Percentiles rank a stretch among this genome's conserved stretches.
These are phyloP conservation scores for Drosophila nr. medialis DNA, from an alignment of 2,888 invertebrate genomes.

Conservation along the genomic window DNA sequence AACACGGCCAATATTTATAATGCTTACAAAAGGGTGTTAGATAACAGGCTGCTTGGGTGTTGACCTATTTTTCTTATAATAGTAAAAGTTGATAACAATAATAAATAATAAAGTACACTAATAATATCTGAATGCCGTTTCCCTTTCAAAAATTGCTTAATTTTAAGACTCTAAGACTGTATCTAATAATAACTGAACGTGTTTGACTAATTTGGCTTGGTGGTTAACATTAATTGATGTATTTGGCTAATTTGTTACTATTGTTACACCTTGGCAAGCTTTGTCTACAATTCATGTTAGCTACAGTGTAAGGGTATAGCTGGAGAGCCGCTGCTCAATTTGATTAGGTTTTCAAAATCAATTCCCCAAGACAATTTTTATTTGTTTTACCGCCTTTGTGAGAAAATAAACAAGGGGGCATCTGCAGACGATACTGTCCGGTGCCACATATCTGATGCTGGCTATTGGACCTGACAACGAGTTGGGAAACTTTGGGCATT, in stretches of 20 bases:
- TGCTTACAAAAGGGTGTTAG: neutral
- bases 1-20: neutral
- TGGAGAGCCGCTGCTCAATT: slow-evolving; percentile 49
- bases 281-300: neutral
- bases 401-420: slow-evolving; percentile 74
- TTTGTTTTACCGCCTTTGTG: slow-evolving; percentile 74
- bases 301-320: slow-evolving; percentile 31
- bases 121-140: neutral
- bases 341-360: slow-evolving; percentile 79
- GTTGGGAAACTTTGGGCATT: slow-evolving; percentile 42
- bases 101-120: neutral
- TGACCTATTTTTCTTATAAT: neutral
- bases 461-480: slow-evolving; percentile 33
- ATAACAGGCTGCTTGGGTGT: neutral
- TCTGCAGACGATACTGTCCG: slow-evolving; percentile 19
- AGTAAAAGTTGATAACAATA: neutral
- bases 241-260: neutral
- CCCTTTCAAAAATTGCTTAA: no score
- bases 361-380: slow-evolving; percentile 58
- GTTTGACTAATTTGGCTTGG: neutral
- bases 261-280: neutral
- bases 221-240: neutral
- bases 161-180: neutral
- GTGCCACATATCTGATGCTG: slow-evolving; percentile 42
- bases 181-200: neutral